Base-by-base conservation (phyloP, 2,797 vertebrate genomes). In the Argentina silus region DNA sequence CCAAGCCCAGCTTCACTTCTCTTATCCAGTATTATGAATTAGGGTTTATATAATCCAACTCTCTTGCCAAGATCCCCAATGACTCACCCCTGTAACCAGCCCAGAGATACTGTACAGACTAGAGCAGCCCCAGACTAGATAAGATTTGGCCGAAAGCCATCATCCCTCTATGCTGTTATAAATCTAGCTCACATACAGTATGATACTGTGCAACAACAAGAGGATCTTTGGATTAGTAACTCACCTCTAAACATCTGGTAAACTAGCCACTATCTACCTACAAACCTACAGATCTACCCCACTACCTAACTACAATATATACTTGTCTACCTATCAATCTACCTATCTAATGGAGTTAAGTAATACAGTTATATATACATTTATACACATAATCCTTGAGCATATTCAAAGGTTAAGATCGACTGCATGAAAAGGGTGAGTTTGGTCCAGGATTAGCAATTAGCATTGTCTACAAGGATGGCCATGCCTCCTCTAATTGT, bases 151-250 rank as follows among this genome's bases (percentile, higher is more conserved):
- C 74, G 55, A 66, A 70, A 74, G 48, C 78, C 42, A 55, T 15
- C n/a, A 67, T 48, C 62, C 17, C 36, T 9, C 62, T 7, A 57
- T 5, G 68, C 61, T 70, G 75, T 73, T 71, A 74, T 75, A 72
- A 65, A 78, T 59, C 10, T 44, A 51, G 72, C 42, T 14, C 70
- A 79, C 67, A 45, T 59, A 73, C 75, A 78, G 53, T 79, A 72
- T 45, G 81, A 69, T 78, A 76, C 76, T 84, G 83, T 87, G 88
- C 86, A 89, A 69, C 67, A n/a, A 44, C 53, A 27, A 85, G 69
- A 86, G 76, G 69, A 84, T 91, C 90, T 93, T 92, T 92, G 91
- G 91, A 88, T 93, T 88, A 93, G 86, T 89, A 83, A 57, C 56
- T 81, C 48, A 42, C 12, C 27, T 23, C 56, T 48, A 67, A 67